A percentile compares a stretch with the other conserved stretches of the same genome.
These are phyloP conservation scores for Thaleichthys pacificus DNA, from an alignment of 2,797 vertebrate species.

Conservation along the genomic window DNA sequence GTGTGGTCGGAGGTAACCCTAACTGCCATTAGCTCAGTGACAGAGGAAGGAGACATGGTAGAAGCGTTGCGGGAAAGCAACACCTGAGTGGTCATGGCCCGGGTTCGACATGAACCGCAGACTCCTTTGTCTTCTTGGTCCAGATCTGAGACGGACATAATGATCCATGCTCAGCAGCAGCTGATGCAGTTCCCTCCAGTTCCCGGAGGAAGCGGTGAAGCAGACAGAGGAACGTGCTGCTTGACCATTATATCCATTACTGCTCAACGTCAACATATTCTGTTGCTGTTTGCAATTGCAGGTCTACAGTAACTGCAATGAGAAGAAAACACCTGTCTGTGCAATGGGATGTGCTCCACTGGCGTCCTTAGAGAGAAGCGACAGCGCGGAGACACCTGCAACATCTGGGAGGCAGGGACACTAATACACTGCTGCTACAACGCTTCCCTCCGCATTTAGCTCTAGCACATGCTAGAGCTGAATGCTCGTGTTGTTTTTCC, in stretches of 20 bases:
- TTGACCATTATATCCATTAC: background rate
- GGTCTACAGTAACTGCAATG: slow-evolving; percentile 9
- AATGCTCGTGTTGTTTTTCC: background rate
- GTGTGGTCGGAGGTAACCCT: background rate
- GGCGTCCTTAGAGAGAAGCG: slow-evolving; percentile 18
- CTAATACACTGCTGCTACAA: background rate
- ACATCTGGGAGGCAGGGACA: slow-evolving; percentile 23
- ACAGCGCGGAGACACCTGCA: background rate
- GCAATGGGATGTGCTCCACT: slow-evolving; percentile 27
- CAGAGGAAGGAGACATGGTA: background rate
- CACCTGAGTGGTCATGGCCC: slow-evolving; percentile 1
- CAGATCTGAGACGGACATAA: slow-evolving; percentile 55
- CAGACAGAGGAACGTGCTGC: slow-evolving; percentile 35
- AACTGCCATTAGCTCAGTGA: background rate
- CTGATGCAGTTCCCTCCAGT: slow-evolving; percentile 46
- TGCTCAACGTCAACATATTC: slow-evolving; percentile 1
- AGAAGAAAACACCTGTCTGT: slow-evolving; percentile 22
- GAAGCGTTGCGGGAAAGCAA: background rate
- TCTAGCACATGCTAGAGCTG: background rate
- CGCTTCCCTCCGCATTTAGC: background rate
- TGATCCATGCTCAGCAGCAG: slow-evolving; percentile 45
- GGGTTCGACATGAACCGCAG: slow-evolving; percentile 46
- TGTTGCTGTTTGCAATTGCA: too few relatives aligned
- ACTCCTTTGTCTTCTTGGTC: slow-evolving; percentile 43
- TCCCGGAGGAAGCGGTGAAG: slow-evolving; percentile 28